Conservation (phyloP, 2,113 vertebrate species). For the Anoplopoma fimbria region DNA sequence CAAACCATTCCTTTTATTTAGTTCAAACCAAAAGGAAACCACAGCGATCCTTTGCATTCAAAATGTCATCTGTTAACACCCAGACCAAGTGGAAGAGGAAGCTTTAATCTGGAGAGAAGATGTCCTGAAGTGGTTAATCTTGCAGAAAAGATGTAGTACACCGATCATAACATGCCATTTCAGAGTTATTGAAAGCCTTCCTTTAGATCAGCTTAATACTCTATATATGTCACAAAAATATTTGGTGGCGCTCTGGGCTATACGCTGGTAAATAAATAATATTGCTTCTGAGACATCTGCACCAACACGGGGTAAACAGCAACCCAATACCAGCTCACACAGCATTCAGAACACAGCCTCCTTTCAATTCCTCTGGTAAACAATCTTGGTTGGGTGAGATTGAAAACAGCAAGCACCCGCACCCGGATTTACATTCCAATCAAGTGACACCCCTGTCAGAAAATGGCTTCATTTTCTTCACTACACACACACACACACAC, state of each 20-base stretch:
- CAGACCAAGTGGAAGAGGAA: not conserved
- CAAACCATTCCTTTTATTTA: slow-evolving; percentile 10
- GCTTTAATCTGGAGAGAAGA: not conserved
- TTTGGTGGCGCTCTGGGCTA: not conserved
- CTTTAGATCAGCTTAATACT: slow-evolving; percentile 33
- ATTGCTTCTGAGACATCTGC: slow-evolving; percentile 53
- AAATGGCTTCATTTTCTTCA: slow-evolving; percentile 64
- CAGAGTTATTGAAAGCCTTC: slow-evolving; percentile 10
- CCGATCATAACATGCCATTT: slow-evolving; percentile 21
- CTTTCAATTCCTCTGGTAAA: slow-evolving; percentile 68
- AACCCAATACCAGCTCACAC: slow-evolving; percentile 44
- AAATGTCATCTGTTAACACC: not conserved
- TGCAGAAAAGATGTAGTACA: not conserved
- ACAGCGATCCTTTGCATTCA: not conserved
- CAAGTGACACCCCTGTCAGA: slow-evolving; percentile 63
- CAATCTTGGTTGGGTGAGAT: slow-evolving; percentile 48
- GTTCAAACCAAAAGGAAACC: not conserved
- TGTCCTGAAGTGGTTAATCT: not conserved
- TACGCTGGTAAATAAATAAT: slow-evolving; percentile 53
- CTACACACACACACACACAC: slow-evolving; percentile 30
- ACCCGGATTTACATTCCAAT: slow-evolving; percentile 73
- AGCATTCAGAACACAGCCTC: slow-evolving; percentile 53
- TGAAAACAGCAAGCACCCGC: slow-evolving; percentile 57
- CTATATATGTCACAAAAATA: slow-evolving; percentile 20
- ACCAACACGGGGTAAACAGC: slow-evolving; percentile 39